Base-by-base conservation (phyloP, 30 jellyfish, hydroid and myxozoan genomes). In the Aurelia sp. region DNA sequence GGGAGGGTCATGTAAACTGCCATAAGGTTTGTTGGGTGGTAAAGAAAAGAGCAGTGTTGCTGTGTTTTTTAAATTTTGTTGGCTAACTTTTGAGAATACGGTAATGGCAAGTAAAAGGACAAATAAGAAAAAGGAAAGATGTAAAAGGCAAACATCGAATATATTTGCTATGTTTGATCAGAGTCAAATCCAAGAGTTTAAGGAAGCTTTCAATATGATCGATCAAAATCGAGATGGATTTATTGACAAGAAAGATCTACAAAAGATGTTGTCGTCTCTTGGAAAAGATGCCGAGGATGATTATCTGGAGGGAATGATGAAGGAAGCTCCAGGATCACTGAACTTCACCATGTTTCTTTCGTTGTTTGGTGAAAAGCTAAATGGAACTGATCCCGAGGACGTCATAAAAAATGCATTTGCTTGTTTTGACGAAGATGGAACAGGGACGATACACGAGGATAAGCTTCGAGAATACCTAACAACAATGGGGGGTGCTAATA, bases 181-280 rank as follows among this genome's bases (percentile, higher is more conserved):
- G 80, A 88, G 98, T 3, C 99, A 96, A 79, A 96, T 96, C 65
- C 99, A 90, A 73, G 99, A 96, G 87, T 96, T 96, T 89, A 96
- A 96, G 74, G 99, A 96, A 71, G 99, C 99, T 72, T 96, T 96
- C 91, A 96, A 96, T 91, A 90, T 96, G 98, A 96, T 96, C 75
- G 99, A 96, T 86, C 99, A 96, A 79, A 96, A 96, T 89, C 97
- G 98, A 37, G 99, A 96, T 74, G 99, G 99, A 47, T 96, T 96
- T 87, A 96, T 96, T 79, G 98, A 91, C 92, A 96, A 96, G 51
- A 98, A 96, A 50, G 99, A 96, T 89, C 97, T 96, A 16, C 96
- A 90, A 41, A 98, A 96, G 68, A 96, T 91, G 98, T 75, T 90
- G 30, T 97, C 97, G 37, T 90, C 98, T 55, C 93, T 96, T 18